Evolutionary conservation across 1,140 invertebrate species (phyloP), one percentile per base, ranked within the genome.

Genomic region (Sweltsa coloradensis): DNA sequence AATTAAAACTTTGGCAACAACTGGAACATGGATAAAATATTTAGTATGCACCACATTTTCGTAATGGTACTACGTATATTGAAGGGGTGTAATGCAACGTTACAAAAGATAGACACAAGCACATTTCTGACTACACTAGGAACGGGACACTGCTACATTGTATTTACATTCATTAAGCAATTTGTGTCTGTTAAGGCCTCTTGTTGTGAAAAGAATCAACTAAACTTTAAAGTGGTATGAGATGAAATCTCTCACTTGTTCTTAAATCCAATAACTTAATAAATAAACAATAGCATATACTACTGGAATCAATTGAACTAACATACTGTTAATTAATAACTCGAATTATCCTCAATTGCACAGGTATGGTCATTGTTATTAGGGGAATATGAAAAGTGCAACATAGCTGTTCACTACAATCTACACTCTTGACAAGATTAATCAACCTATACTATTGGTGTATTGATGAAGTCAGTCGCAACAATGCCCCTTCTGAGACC

Each of bases 1-100:
- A 43, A 16, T 43, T 43, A 23, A 24, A 29, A 14, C 41, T 44
- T 44, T 44, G 42, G 42, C 42, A 44, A 29, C 27, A 44, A 44
- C 16, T 9, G 42, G 34, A 27, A 44, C 42, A 44, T 19, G 18
- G 0, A 43, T 31, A 13, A 9, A 44, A 44, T 6, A 37, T 21
- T 29, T 44, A 26, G 27, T 27, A 27, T 2, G 22, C 16, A 44
- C 29, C 14, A 16, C 16, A 18, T 18, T 9, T 44, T 31, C 25
- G n/a, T n/a, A n/a, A n/a, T n/a, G n/a, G n/a, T n/a, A n/a, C n/a
- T n/a, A n/a, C n/a, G n/a, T n/a, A n/a, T n/a, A n/a, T n/a, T n/a
- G n/a, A n/a, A n/a, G n/a, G n/a, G n/a, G n/a, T n/a, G n/a, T n/a
- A n/a, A n/a, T n/a, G n/a, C n/a, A n/a, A n/a, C n/a, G n/a, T n/a